Evolutionary conservation across 2,113 vertebrate species (phyloP).

Genomic region (Tetrax tetrax): DNA sequence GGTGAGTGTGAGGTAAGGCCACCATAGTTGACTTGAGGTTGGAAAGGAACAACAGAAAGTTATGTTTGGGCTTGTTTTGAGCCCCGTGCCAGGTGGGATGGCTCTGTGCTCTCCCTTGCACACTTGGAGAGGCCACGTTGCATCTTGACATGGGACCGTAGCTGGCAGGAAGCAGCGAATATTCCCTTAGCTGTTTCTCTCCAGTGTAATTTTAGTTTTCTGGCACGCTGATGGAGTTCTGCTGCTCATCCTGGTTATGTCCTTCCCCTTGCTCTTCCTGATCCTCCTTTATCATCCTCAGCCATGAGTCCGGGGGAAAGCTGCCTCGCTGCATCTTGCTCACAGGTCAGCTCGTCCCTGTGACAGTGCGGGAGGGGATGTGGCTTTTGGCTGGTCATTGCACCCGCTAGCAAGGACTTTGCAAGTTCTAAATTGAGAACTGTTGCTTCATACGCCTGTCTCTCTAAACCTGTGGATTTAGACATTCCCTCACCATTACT

Average conservation of each 20-base stretch:
- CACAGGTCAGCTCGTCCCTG: neutral
- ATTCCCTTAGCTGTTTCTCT: neutral
- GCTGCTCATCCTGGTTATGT: neutral
- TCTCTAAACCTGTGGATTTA: neutral
- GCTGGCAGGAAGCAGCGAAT: neutral
- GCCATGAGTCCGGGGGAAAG: neutral
- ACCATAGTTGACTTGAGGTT: neutral
- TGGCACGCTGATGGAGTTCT: neutral
- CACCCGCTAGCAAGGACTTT: neutral
- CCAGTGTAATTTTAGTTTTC: neutral
- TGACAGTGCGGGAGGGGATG: accelerated
- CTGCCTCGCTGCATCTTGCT: accelerated
- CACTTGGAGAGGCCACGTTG: accelerated
- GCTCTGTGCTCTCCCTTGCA: neutral
- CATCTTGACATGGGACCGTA: neutral
- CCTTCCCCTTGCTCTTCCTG: slow-evolving; percentile 12
- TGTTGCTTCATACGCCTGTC: neutral
- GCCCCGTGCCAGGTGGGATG: accelerated
- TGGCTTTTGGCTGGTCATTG: neutral
- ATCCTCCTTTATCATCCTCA: neutral
- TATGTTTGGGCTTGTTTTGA: neutral
- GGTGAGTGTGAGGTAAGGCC: neutral
- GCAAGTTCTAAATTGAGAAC: neutral
- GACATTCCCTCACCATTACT: slow-evolving; percentile 59
- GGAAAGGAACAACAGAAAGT: neutral